Base-by-base conservation (phyloP, 1,140 invertebrate genomes). In the Zaprionus ornatus region DNA sequence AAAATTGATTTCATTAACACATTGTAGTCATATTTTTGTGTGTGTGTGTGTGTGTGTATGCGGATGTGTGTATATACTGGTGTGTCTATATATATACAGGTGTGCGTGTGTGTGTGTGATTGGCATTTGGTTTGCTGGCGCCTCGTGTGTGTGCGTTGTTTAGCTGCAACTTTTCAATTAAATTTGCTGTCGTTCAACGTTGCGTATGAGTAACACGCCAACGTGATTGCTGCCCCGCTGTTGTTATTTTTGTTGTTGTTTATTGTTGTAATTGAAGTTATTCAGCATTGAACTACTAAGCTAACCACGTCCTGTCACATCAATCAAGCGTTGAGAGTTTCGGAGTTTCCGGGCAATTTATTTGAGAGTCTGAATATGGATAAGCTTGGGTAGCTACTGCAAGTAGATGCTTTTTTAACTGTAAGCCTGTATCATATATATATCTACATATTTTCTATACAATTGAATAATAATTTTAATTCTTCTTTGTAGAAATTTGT, bases 191-290 rank as follows among this genome's bases (percentile, higher is more conserved):
- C 19, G 40, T 35, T 52, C 55, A 54, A 37, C 76, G 50, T 45
- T 76, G 80, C 80, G 80, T 82, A 82, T 82, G 80, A 79, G 80
- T 82, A 82, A 82, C 61, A 35, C 61, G 62, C 40, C 29, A 76
- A 61, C 52, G 35, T 42, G 66, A 27, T 50, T 50, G 17, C 29
- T 29, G 15, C n/a, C 7, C 32, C 6, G 12, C 40, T 10, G 19
- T 40, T 25, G 35, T 25, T 40, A 6, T 40, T 59, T 19, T 15
- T 45, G n/a, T 50, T 50, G n/a, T 6, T 50, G 4, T 19, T 48
- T 4, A 21, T 19, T 48, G 0, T 50, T 50, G 45, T 50, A 50
- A 50, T 50, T 50, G 19, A 23, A 50, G n/a, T 19, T 48, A 17
- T 17, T 19, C 12, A 19, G 45, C 45, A 48, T 48, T 48, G 45